phyloP scores from a whole-genome alignment of 2,888 invertebrate genomes.

The Rapana venosa region DNA sequence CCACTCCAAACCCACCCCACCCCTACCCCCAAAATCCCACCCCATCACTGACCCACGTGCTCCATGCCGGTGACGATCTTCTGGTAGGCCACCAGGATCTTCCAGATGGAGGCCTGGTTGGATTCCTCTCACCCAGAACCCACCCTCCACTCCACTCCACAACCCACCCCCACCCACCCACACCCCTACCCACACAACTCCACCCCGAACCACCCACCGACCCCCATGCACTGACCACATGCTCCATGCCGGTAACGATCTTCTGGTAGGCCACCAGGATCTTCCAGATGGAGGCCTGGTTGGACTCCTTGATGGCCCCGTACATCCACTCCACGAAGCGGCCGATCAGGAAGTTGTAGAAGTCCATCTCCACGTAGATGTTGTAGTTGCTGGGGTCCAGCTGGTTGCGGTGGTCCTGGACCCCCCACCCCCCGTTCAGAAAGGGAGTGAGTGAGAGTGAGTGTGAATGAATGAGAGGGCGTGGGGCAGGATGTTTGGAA shows the following conservation, averaged over 20 bases:
- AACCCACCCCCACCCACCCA: too few relatives aligned
- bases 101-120: conserved; percentile 67
- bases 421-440: too few relatives aligned
- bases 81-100: conserved; percentile 87
- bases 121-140: conserved; percentile 26
- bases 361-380: conserved; percentile 67
- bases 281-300: conserved; percentile 67
- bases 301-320: conserved; percentile 67
- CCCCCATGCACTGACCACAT: conserved; percentile 81
- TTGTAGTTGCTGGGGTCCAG: conserved; percentile 61
- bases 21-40: too few relatives aligned
- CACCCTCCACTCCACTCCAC: too few relatives aligned
- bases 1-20: too few relatives aligned
- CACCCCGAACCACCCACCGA: not conserved
- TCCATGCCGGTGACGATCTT: conserved; percentile 92
- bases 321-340: conserved; percentile 69
- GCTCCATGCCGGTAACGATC: conserved; percentile 90
- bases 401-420: conserved; percentile 60
- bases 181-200: not conserved
- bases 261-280: conserved; percentile 90
- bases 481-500: too few relatives aligned
- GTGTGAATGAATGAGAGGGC: not conserved
- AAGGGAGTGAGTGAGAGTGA: not conserved
- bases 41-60: too few relatives aligned
- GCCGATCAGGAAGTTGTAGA: conserved; percentile 65